A percentile compares a stretch with the other conserved stretches of the same genome.
phyloP scores from a whole-genome alignment of 1,140 invertebrate genomes.

The Atta texana region DNA sequence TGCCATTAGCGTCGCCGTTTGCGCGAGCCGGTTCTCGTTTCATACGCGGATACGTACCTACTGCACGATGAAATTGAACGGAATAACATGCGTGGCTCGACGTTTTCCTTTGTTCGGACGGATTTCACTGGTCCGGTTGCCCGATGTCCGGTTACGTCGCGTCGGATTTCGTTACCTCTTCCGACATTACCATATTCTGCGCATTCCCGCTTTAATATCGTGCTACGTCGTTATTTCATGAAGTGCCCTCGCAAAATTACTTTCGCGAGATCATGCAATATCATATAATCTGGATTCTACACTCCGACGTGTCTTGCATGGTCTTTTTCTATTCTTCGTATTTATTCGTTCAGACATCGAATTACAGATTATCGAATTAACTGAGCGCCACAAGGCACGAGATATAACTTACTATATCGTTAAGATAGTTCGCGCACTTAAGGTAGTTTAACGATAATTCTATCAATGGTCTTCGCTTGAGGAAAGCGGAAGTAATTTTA shows the following conservation, averaged over 20 bases:
- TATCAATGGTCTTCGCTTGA: slow-evolving; percentile 55
- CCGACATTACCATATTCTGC: slow-evolving; percentile 77
- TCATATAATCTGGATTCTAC: slow-evolving; percentile 27
- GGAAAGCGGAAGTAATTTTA: slow-evolving; percentile 17
- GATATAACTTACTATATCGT: slow-evolving; percentile 67
- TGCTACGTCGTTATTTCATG: slow-evolving; percentile 31
- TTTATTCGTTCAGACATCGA: slow-evolving; percentile 17
- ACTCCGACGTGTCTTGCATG: background rate
- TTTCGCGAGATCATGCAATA: slow-evolving; percentile 12
- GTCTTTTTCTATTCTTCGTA: background rate
- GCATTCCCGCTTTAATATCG: slow-evolving; percentile 76
- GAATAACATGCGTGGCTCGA: slow-evolving; percentile 70
- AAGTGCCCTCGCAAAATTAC: slow-evolving; percentile 53
- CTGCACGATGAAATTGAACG: slow-evolving; percentile 74
- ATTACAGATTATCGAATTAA: slow-evolving; percentile 63
- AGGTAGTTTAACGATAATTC: slow-evolving; percentile 69
- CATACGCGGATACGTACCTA: slow-evolving; percentile 49
- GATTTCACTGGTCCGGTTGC: slow-evolving; percentile 60
- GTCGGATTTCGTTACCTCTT: slow-evolving; percentile 69
- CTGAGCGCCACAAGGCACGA: slow-evolving; percentile 37
- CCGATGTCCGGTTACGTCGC: slow-evolving; percentile 65
- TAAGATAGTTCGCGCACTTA: slow-evolving; percentile 38
- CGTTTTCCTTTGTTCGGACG: slow-evolving; percentile 73
- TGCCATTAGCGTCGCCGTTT: slow-evolving; percentile 68
- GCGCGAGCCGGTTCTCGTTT: slow-evolving; percentile 39